Percentiles rank a stretch among this genome's conserved stretches.
Evolutionary conservation across 23 tunicate genomes (phyloP).

Genomic region (Pegea sp.): DNA sequence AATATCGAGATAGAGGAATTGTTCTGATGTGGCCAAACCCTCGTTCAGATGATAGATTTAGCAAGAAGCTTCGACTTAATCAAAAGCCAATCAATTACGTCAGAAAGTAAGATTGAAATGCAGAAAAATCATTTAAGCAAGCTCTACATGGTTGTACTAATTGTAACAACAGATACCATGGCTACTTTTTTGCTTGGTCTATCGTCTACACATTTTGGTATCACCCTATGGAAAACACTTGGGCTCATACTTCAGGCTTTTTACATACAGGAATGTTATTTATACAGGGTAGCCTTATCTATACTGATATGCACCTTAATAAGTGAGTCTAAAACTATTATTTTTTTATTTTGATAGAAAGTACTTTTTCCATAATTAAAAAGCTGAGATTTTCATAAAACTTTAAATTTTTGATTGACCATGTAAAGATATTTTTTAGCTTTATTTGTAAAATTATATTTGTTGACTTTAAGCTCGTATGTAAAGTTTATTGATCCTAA

Average conservation of each 20-base stretch:
- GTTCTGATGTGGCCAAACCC: conserved; percentile 97
- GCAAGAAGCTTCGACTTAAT: conserved; percentile 42
- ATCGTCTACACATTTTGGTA: conserved; percentile 96
- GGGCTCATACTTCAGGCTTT: conserved; percentile 89
- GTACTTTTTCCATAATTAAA: too few relatives aligned
- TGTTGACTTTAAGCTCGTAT: too few relatives aligned
- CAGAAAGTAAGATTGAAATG: conserved; percentile 35
- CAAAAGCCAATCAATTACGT: conserved; percentile 48
- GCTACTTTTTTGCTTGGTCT: conserved; percentile 90
- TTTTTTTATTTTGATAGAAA: neutral
- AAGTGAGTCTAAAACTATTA: conserved; percentile 17
- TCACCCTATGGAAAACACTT: conserved; percentile 99
- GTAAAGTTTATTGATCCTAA: too few relatives aligned
- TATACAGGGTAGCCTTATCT: conserved; percentile 80
- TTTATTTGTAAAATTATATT: too few relatives aligned
- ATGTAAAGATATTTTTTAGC: too few relatives aligned
- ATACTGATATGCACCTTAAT: conserved; percentile 74
- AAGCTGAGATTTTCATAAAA: too few relatives aligned
- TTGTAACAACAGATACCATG: conserved; percentile 53
- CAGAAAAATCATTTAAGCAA: too few relatives aligned
- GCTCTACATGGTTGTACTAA: too few relatives aligned
- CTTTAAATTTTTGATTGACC: too few relatives aligned
- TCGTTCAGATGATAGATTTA: conserved; percentile 44
- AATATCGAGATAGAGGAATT: conserved; percentile 82
- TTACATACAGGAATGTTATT: conserved; percentile 81